These are phyloP conservation scores for Homarus americanus DNA, from an alignment of 1,140 invertebrate species.

Conservation along the genomic window DNA sequence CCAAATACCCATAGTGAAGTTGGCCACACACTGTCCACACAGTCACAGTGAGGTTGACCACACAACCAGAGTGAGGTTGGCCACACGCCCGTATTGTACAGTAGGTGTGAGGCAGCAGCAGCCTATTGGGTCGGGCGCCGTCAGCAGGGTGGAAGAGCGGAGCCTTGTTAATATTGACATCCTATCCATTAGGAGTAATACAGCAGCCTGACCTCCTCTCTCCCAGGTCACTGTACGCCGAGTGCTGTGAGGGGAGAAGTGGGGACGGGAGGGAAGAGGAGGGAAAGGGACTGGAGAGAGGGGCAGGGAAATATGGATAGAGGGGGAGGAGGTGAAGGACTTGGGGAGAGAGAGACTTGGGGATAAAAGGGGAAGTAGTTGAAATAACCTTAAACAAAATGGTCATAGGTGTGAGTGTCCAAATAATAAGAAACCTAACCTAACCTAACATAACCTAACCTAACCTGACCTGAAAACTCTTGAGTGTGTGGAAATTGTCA, in stretches of 20 bases:
- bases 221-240: not conserved
- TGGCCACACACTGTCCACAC: too few relatives aligned
- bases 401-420: too few relatives aligned
- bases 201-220: not conserved
- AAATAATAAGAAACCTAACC: too few relatives aligned
- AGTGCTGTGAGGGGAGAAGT: not conserved
- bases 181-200: slow-evolving; percentile 4
- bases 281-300: not conserved
- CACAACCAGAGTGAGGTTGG: too few relatives aligned
- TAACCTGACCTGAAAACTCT: too few relatives aligned
- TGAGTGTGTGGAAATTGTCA: too few relatives aligned
- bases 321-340: not conserved
- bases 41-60: too few relatives aligned
- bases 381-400: not conserved
- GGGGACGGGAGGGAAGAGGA: not conserved
- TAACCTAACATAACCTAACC: too few relatives aligned
- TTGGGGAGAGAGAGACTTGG: not conserved
- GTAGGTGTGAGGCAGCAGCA: too few relatives aligned
- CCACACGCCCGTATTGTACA: too few relatives aligned
- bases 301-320: not conserved
- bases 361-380: not conserved
- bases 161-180: slow-evolving; percentile 34
- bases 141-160: not conserved
- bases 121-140: not conserved
- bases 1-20: too few relatives aligned